phyloP scores from a whole-genome alignment of 1,140 invertebrate species.

The Camponotus vicinus region DNA sequence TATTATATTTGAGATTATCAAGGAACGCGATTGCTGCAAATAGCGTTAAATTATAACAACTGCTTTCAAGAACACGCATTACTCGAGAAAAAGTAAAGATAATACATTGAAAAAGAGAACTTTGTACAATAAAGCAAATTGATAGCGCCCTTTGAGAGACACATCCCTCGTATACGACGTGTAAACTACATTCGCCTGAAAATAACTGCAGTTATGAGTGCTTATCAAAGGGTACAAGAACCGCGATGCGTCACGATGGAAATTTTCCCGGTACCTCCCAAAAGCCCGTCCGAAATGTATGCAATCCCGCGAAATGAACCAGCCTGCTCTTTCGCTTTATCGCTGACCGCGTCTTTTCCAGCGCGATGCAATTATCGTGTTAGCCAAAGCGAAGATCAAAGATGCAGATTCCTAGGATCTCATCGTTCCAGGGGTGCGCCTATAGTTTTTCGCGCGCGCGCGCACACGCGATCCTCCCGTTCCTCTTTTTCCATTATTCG shows the following conservation, averaged over 20 bases:
- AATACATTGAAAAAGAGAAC: conserved; percentile 8
- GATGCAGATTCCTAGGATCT: conserved; percentile 37
- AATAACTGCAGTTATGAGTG: conserved; percentile 34
- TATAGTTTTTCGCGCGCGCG: conserved; percentile 25
- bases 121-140: conserved; percentile 25
- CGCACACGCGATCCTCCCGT: not conserved
- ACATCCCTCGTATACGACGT: not conserved
- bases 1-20: too few relatives aligned
- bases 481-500: conserved; percentile 49
- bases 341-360: conserved; percentile 16
- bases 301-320: conserved; percentile 39
- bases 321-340: conserved; percentile 10
- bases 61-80: not conserved
- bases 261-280: conserved; percentile 1
- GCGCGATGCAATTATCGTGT: conserved; percentile 52
- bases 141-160: not conserved
- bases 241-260: conserved; percentile 17
- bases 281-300: conserved; percentile 34
- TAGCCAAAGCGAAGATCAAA: conserved; percentile 59
- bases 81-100: not conserved
- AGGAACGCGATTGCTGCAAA: not conserved
- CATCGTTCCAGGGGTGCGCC: conserved; percentile 12
- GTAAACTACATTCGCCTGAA: conserved; percentile 12
- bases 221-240: conserved; percentile 25
- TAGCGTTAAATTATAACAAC: conserved; percentile 15